Conservation (phyloP, 2,888 invertebrate species). For the Bimastos eiseni region DNA sequence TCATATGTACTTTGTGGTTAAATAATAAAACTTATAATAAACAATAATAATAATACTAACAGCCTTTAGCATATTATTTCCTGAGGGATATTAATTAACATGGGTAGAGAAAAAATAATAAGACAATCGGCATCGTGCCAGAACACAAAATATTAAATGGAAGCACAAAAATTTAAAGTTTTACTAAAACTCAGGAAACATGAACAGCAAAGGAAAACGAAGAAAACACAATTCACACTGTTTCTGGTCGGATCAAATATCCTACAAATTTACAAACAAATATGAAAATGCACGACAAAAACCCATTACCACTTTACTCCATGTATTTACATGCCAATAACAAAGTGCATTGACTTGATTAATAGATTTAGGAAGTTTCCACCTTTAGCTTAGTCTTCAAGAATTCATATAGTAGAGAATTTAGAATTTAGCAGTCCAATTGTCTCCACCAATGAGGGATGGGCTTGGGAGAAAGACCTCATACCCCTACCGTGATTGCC, state of each 20-base stretch:
- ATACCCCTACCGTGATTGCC: too few relatives aligned
- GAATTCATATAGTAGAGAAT: neutral
- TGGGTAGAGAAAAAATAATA: neutral
- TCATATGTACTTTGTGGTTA: too few relatives aligned
- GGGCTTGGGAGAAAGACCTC: too few relatives aligned
- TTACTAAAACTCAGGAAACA: neutral
- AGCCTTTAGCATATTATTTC: too few relatives aligned
- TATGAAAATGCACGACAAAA: neutral
- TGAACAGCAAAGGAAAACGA: neutral
- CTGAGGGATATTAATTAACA: too few relatives aligned
- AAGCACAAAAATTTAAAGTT: neutral
- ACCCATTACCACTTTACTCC: neutral
- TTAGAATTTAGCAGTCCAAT: slow-evolving; percentile 13
- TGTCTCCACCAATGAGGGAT: too few relatives aligned
- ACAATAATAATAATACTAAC: too few relatives aligned
- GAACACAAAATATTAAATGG: neutral
- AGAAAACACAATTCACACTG: neutral
- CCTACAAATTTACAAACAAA: neutral
- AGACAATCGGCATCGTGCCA: neutral
- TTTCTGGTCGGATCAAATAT: neutral
- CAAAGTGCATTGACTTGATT: neutral
- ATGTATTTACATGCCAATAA: neutral
- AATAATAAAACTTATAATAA: too few relatives aligned
- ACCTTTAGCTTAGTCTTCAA: neutral
- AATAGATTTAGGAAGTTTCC: neutral